phyloP scores from a whole-genome alignment of 2,888 invertebrate species.

The Oligia fasciuncula region DNA sequence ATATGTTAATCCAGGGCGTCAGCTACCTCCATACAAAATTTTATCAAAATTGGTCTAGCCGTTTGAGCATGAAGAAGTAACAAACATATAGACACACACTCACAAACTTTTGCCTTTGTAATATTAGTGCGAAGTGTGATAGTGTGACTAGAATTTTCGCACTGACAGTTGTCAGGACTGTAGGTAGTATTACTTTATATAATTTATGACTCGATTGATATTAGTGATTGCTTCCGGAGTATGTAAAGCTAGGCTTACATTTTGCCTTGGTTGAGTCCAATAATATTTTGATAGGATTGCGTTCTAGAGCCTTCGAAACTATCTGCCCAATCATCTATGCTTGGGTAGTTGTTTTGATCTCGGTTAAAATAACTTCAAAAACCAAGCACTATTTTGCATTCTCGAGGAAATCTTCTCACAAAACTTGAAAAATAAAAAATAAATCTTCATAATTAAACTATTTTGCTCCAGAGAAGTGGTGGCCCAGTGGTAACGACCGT shows the following conservation, averaged over 20 bases:
- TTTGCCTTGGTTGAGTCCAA: background rate
- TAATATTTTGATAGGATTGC: conserved; percentile 22
- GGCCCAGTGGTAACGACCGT: background rate
- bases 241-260: background rate
- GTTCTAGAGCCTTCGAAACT: background rate
- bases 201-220: background rate
- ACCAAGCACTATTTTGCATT: background rate
- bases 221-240: background rate
- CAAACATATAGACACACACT: too few relatives aligned
- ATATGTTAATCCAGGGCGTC: too few relatives aligned
- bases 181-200: background rate
- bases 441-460: background rate
- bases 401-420: background rate
- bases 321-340: too few relatives aligned
- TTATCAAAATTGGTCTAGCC: too few relatives aligned
- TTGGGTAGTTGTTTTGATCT: background rate
- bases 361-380: background rate
- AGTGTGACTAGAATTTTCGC: background rate
- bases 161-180: background rate
- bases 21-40: too few relatives aligned
- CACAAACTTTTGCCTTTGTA: too few relatives aligned
- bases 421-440: background rate
- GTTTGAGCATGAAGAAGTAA: too few relatives aligned
- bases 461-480: background rate
- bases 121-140: too few relatives aligned